phyloP scores from a whole-genome alignment of 2,888 invertebrate genomes.

The Microdon myrmicae region DNA sequence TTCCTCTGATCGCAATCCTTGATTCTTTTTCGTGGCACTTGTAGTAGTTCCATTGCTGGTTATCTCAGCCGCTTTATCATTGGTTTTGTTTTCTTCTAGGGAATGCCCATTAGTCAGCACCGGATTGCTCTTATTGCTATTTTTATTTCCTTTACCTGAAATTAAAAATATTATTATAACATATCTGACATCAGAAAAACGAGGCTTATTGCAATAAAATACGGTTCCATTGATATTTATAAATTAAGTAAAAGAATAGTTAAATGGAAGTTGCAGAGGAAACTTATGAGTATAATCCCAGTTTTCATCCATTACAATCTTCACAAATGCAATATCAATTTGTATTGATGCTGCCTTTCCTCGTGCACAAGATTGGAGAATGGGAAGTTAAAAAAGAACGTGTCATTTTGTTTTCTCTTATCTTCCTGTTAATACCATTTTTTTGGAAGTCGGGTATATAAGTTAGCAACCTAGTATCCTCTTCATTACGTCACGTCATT shows the following conservation, averaged over 20 bases:
- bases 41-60: conserved; percentile 25
- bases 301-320: too few species aligned
- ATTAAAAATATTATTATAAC: conserved; percentile 1
- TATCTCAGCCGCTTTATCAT: conserved; percentile 37
- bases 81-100: conserved; percentile 27
- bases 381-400: too few species aligned
- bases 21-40: conserved; percentile 25
- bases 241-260: too few species aligned
- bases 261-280: too few species aligned
- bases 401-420: too few species aligned
- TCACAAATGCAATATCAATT: too few species aligned
- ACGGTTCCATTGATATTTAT: conserved; percentile 6
- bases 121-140: conserved; percentile 31
- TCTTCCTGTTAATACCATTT: too few species aligned
- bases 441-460: too few species aligned
- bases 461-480: neutral
- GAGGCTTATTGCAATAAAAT: conserved; percentile 6
- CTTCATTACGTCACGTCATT: conserved; percentile 3
- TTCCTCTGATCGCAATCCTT: conserved; percentile 15
- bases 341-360: too few species aligned
- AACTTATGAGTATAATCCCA: too few species aligned
- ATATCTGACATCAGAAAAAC: conserved; percentile 1
- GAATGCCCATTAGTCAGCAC: conserved; percentile 60
- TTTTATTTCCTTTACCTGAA: conserved; percentile 53
- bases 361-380: too few species aligned